Percentiles rank a stretch among this genome's conserved stretches.
Evolutionary conservation across 2,888 invertebrate genomes (phyloP).

Genomic region (Resseliella maxima): DNA sequence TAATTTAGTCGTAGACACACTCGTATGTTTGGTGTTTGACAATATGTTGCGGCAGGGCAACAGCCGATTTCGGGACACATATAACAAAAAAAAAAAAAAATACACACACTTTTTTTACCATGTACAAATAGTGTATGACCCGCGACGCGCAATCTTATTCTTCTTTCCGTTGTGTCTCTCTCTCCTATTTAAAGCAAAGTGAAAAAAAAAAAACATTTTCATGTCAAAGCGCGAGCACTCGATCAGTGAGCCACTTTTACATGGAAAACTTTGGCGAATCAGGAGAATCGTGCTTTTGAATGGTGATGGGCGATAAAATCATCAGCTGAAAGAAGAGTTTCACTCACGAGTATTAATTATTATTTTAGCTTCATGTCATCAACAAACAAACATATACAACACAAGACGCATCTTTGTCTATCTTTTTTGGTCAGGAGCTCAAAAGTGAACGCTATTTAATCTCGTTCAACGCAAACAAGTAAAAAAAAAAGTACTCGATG

Average conservation of each 20-base stretch:
- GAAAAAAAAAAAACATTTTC: neutral
- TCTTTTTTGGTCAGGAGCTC: neutral
- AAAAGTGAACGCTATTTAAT: neutral
- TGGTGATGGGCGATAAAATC: slow-evolving; percentile 38
- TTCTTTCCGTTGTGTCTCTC: neutral
- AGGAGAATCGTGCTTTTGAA: slow-evolving; percentile 38
- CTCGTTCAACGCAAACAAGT: neutral
- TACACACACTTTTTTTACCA: neutral
- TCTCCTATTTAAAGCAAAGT: neutral
- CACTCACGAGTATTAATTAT: slow-evolving; percentile 55
- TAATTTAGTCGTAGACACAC: slow-evolving; percentile 53
- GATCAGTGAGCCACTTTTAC: neutral
- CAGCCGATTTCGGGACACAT: neutral
- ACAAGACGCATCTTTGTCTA: slow-evolving; percentile 22
- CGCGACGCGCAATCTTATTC: neutral
- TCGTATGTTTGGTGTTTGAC: slow-evolving; percentile 21
- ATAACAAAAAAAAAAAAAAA: neutral
- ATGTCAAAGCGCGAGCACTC: neutral
- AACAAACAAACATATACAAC: slow-evolving; percentile 44
- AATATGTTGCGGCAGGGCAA: slow-evolving; percentile 32
- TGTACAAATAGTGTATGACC: slow-evolving; percentile 3
- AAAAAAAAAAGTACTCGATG: slow-evolving; percentile 1
- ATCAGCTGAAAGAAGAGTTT: slow-evolving; percentile 49
- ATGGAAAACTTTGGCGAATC: slow-evolving; percentile 31
- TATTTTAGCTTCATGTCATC: slow-evolving; percentile 55